These are phyloP conservation scores for Harpagoxenus sublaevis DNA, from an alignment of 2,888 invertebrate genomes.

Conservation along the genomic window DNA sequence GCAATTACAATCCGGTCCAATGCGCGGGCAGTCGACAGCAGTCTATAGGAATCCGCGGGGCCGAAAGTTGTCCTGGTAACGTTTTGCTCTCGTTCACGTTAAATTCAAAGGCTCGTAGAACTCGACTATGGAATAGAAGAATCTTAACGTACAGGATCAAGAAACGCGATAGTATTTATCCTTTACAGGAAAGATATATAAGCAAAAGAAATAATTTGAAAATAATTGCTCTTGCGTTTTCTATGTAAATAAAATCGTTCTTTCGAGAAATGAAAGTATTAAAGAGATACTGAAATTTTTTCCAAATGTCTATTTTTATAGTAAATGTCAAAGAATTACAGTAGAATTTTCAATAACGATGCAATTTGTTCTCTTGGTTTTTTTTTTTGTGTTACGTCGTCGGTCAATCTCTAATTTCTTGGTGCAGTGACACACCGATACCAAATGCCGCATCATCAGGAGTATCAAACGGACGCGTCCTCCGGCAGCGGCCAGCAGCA, in stretches of 20 bases:
- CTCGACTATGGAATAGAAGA: background rate
- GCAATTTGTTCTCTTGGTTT: background rate
- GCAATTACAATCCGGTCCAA: constrained; percentile 82
- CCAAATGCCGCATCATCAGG: constrained; percentile 84
- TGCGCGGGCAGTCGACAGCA: constrained; percentile 81
- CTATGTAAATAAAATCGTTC: background rate
- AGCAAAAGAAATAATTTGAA: background rate
- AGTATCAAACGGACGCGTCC: constrained; percentile 78
- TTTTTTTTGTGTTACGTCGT: background rate
- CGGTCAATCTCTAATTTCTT: constrained; percentile 22
- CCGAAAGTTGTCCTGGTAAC: constrained; percentile 84
- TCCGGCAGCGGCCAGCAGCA: constrained; percentile 65
- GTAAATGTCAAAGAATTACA: background rate
- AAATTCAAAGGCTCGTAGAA: background rate
- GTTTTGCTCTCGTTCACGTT: background rate
- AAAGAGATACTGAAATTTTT: background rate
- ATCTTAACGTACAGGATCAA: background rate
- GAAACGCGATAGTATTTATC: background rate
- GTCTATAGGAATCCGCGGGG: constrained; percentile 85
- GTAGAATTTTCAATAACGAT: background rate
- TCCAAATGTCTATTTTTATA: background rate
- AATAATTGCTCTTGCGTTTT: constrained; percentile 6
- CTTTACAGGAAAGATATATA: background rate
- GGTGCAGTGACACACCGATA: constrained; percentile 82
- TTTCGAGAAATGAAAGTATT: background rate